Conservation (phyloP, 2,113 vertebrate species). For the Poeciliopsis turrubarensis region DNA sequence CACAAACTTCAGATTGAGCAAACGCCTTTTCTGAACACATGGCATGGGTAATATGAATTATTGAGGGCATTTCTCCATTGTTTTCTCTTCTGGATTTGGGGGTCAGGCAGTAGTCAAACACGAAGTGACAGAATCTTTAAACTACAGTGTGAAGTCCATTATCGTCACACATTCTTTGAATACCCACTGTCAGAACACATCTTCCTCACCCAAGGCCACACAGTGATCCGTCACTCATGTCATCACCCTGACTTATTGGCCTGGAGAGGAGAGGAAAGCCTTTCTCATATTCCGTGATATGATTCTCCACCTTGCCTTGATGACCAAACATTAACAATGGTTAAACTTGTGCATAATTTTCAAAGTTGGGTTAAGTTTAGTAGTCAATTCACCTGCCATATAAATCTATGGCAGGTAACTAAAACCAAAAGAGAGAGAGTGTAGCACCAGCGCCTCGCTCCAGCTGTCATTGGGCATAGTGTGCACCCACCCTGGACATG, state of each 20-base stretch:
- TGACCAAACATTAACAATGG: neutral
- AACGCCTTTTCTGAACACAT: neutral
- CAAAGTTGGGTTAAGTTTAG: neutral
- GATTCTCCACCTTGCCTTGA: neutral
- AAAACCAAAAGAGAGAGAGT: no score
- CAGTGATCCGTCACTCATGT: constrained; percentile 46
- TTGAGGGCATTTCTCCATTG: neutral
- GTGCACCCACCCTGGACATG: no score
- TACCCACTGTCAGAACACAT: constrained; percentile 65
- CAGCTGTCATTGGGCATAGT: no score
- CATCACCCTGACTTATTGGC: constrained; percentile 49
- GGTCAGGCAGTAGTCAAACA: constrained; percentile 22
- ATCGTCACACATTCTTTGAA: constrained; percentile 65
- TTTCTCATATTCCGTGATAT: constrained; percentile 44
- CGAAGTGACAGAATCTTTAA: constrained; percentile 34
- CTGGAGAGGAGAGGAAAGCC: constrained; percentile 33
- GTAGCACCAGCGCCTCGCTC: no score
- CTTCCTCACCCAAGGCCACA: constrained; percentile 55
- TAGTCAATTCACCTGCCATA: neutral
- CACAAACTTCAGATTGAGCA: no score
- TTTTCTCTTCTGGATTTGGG: constrained; percentile 15
- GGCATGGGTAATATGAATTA: neutral
- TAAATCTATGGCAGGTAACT: neutral
- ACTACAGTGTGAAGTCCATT: constrained; percentile 65
- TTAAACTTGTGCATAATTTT: neutral